Conservation (phyloP, 64 coral and sea anemone species). For the Exaiptasia diaphana region DNA sequence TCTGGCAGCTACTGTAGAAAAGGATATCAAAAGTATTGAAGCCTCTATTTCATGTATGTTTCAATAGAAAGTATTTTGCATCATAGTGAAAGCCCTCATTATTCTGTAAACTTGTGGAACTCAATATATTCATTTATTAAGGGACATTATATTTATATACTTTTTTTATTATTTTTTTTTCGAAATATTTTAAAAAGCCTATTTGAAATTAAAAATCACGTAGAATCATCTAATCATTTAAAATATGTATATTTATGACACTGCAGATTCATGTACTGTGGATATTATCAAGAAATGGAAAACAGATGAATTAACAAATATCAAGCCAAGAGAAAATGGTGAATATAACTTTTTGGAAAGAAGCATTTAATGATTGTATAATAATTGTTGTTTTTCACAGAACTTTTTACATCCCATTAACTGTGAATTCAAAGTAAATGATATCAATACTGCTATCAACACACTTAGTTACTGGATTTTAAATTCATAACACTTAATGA, state of each 20-base stretch:
- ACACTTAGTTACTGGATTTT: too few species aligned
- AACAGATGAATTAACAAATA: background rate
- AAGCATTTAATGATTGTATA: too few species aligned
- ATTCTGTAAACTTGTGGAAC: background rate
- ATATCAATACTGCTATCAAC: too few species aligned
- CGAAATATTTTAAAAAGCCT: background rate
- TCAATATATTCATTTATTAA: background rate
- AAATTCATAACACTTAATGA: too few species aligned
- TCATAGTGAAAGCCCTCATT: background rate
- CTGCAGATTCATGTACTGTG: background rate
- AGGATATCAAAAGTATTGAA: background rate
- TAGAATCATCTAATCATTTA: background rate
- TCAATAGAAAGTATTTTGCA: background rate
- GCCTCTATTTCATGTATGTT: background rate
- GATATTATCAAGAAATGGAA: background rate
- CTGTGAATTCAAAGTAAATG: too few species aligned
- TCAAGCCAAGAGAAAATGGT: background rate
- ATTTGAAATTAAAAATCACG: background rate
- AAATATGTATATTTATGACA: background rate
- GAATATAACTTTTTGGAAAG: background rate
- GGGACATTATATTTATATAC: background rate
- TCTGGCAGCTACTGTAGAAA: background rate
- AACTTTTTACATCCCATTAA: too few species aligned
- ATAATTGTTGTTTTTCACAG: too few species aligned
- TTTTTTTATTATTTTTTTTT: background rate